A percentile compares a stretch with the other conserved stretches of the same genome.
phyloP scores from a whole-genome alignment of 2,888 invertebrate species.

The Cheilosia impressa region DNA sequence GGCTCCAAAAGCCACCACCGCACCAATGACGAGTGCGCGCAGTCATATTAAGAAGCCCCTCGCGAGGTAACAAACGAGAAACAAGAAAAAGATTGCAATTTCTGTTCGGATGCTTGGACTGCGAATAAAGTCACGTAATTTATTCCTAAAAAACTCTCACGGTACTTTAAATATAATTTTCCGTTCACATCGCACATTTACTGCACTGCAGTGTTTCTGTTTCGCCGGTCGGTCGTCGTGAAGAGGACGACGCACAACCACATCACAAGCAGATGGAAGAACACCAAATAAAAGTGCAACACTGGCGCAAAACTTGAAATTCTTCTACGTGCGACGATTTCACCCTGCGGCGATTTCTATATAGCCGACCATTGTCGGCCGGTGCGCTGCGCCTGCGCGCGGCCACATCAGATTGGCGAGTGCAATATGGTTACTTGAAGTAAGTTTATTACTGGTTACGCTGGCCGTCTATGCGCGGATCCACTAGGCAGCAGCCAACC shows the following conservation, averaged over 20 bases:
- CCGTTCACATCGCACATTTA: conserved; percentile 82
- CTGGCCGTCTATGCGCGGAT: conserved; percentile 70
- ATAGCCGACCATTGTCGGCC: conserved; percentile 53
- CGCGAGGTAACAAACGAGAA: conserved; percentile 47
- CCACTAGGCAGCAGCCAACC: conserved; percentile 81
- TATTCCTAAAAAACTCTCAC: conserved; percentile 76
- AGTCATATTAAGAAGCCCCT: conserved; percentile 60
- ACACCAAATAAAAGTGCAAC: conserved; percentile 64
- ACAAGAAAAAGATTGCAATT: conserved; percentile 65
- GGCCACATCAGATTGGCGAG: conserved; percentile 75
- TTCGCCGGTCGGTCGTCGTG: conserved; percentile 19
- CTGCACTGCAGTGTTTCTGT: conserved; percentile 79
- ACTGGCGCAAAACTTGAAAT: conserved; percentile 71
- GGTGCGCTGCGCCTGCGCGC: conserved; percentile 56
- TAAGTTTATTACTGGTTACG: conserved; percentile 76
- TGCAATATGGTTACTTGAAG: conserved; percentile 73
- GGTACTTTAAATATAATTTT: conserved; percentile 75
- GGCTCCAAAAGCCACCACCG: background rate
- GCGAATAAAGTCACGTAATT: conserved; percentile 76
- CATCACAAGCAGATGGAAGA: conserved; percentile 30
- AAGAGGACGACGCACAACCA: conserved; percentile 54
- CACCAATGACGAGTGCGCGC: conserved; percentile 44
- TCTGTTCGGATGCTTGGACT: conserved; percentile 66
- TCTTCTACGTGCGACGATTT: conserved; percentile 76
- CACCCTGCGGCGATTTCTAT: conserved; percentile 70